phyloP scores from a whole-genome alignment of 2,113 vertebrate genomes.

The Rhinolophus sinicus region DNA sequence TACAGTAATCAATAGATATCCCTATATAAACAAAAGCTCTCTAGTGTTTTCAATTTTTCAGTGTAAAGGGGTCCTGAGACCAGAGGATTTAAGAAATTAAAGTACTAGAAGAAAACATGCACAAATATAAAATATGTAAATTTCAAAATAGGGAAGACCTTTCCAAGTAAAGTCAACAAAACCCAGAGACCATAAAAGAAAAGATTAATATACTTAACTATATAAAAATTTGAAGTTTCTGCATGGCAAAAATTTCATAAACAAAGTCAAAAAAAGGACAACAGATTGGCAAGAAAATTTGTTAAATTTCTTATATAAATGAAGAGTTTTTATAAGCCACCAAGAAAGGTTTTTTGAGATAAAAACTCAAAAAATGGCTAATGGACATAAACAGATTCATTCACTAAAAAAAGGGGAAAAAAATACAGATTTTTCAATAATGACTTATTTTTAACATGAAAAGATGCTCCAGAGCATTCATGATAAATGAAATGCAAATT shows the following conservation, averaged over 20 bases:
- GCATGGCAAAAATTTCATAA: not conserved
- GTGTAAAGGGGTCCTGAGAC: not conserved
- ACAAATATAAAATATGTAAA: not conserved
- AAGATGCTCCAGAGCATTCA: not conserved
- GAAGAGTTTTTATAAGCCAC: not conserved
- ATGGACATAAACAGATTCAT: not conserved
- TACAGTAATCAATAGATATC: not conserved
- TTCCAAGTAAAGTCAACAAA: constrained; percentile 30
- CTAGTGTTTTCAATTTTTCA: not conserved
- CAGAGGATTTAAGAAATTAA: not conserved
- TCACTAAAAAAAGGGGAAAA: not conserved
- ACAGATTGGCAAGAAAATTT: not conserved
- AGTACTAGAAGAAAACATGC: not conserved
- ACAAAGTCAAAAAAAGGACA: not conserved
- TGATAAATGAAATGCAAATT: not conserved
- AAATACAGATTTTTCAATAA: not conserved
- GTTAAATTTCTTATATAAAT: not conserved
- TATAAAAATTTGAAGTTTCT: not conserved
- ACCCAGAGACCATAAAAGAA: not conserved
- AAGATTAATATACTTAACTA: not conserved
- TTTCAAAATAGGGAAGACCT: not conserved
- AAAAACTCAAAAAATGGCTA: not conserved
- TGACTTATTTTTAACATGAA: not conserved
- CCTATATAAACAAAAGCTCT: not conserved
- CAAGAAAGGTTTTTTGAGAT: not conserved